phyloP scores from a whole-genome alignment of 2,797 vertebrate species.

The Crax fasciolata region DNA sequence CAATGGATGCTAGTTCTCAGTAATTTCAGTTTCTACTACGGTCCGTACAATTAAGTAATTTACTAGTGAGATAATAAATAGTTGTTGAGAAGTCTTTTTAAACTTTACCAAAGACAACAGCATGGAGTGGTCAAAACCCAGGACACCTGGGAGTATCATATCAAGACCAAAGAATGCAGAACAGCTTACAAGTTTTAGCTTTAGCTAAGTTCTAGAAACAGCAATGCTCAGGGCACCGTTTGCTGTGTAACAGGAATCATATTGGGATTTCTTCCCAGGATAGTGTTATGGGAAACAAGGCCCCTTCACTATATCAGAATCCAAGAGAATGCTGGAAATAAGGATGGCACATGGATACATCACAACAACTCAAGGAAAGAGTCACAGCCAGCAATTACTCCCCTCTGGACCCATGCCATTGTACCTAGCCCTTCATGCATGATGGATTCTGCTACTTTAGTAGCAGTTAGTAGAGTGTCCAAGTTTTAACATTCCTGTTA shows the following conservation, averaged over 20 bases:
- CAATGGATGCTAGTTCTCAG: neutral
- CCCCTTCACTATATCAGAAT: neutral
- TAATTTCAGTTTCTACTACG: neutral
- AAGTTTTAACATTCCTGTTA: neutral
- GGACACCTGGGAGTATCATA: neutral
- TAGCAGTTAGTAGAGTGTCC: neutral
- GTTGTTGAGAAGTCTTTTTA: neutral
- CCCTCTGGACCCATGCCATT: neutral
- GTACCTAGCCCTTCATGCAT: neutral
- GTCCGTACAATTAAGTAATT: neutral
- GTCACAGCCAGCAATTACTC: neutral
- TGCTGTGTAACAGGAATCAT: neutral
- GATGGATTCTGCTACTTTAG: neutral
- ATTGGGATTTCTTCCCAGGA: neutral
- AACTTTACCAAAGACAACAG: neutral
- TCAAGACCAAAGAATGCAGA: neutral
- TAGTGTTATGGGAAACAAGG: neutral
- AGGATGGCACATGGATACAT: neutral
- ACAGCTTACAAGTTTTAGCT: neutral
- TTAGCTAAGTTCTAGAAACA: neutral
- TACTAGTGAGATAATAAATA: neutral
- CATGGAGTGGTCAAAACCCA: neutral
- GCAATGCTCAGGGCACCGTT: neutral
- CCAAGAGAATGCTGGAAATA: neutral
- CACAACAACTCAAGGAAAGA: neutral